A percentile compares a stretch with the other conserved stretches of the same genome.
Conservation (phyloP, 1,140 invertebrate species). For the Periplaneta americana region DNA sequence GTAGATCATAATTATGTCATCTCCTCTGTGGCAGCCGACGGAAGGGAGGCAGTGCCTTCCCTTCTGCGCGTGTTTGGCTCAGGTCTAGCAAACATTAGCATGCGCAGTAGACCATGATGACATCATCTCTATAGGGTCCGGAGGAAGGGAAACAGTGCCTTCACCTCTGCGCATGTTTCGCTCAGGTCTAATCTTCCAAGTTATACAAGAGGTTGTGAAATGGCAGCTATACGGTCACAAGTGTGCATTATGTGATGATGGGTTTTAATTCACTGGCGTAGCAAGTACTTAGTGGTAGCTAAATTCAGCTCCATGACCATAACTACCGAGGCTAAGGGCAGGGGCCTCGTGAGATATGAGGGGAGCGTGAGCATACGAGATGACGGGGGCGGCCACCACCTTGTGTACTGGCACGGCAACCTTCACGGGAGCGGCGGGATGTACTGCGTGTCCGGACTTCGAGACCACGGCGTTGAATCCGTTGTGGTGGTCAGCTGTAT, state of each 20-base stretch:
- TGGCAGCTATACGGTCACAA: background rate
- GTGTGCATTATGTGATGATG: background rate
- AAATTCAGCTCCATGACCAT: background rate
- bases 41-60: no score
- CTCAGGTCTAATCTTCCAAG: no score
- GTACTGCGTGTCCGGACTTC: conserved; percentile 19
- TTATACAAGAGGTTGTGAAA: background rate
- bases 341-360: background rate
- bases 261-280: background rate
- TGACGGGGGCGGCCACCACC: background rate
- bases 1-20: no score
- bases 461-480: conserved; percentile 26
- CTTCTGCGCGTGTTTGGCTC: no score
- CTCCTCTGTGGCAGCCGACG: no score
- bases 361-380: background rate
- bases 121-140: no score
- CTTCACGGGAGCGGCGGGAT: conserved; percentile 30
- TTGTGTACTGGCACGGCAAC: background rate
- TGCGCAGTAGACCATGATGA: no score
- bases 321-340: background rate
- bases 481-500: conserved; percentile 22
- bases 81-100: no score
- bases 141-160: no score
- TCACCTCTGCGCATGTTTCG: no score
- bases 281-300: background rate